A percentile compares a stretch with the other conserved stretches of the same genome.
phyloP scores from a whole-genome alignment of 2,797 vertebrate species.

The Sebastes steindachneri region DNA sequence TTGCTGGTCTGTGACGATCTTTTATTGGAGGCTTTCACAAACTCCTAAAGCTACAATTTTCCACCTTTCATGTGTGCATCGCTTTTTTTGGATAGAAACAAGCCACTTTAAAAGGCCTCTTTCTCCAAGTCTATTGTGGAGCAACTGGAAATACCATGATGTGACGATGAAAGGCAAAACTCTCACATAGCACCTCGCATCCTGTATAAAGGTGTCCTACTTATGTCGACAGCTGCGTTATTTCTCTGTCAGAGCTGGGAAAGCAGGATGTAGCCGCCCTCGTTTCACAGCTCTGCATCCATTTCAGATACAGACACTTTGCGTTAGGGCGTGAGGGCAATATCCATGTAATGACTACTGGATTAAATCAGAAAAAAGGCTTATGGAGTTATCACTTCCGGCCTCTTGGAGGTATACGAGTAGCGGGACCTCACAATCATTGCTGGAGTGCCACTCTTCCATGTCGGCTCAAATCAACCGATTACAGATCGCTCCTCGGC shows the following conservation, averaged over 20 bases:
- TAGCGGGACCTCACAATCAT: constrained; percentile 29
- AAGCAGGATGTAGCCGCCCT: constrained; percentile 33
- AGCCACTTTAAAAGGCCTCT: constrained; percentile 39
- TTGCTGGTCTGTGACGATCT: constrained; percentile 15
- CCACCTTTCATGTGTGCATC: constrained; percentile 1
- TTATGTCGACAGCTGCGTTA: constrained; percentile 30
- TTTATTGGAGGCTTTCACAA: constrained; percentile 1
- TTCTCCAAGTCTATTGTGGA: constrained; percentile 14
- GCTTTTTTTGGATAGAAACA: neutral
- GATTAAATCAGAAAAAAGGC: constrained; percentile 46
- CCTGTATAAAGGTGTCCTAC: constrained; percentile 34
- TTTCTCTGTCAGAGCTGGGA: constrained; percentile 21
- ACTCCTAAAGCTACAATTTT: constrained; percentile 8
- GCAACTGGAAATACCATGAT: constrained; percentile 8
- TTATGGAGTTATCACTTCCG: constrained; percentile 30
- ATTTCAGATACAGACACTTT: constrained; percentile 42
- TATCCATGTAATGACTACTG: constrained; percentile 39
- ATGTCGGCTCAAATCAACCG: constrained; percentile 36
- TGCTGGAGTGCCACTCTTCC: constrained; percentile 29
- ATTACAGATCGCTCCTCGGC: constrained; percentile 23
- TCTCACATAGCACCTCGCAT: constrained; percentile 34
- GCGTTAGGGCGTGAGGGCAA: constrained; percentile 23
- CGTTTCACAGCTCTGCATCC: constrained; percentile 42
- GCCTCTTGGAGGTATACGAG: constrained; percentile 41
- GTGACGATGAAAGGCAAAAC: constrained; percentile 45